Base-by-base conservation (phyloP, 1,140 invertebrate species). In the Musca domestica region DNA sequence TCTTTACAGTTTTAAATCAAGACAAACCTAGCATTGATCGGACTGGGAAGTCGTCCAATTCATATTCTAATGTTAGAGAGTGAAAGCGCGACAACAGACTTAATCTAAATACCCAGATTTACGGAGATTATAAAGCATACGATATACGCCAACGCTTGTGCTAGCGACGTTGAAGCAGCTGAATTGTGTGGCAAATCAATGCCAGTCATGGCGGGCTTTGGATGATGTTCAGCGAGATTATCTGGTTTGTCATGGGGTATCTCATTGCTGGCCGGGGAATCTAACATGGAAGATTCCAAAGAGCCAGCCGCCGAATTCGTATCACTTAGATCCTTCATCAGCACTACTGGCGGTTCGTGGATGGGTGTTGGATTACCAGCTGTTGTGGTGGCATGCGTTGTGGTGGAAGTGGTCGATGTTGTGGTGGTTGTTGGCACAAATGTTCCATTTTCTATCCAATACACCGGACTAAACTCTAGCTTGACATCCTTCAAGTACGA, bases 381-480 rank as follows among this genome's bases (percentile, higher is more conserved):
- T 76, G 84, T 68, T 23, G 67, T 76, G 66, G 86, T 86, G 0
- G 87, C 88, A 23, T 76, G 76, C 0, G 83, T 85, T 0, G 85
- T 87, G 2, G 87, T 86, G 0, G 88, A 89, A 0, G 87, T 88
- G 0, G 89, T 87, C 0, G 88, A 91, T 6, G 90, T 91, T 0
- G 89, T 89, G 0, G 89, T 86, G 0, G 91, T 93, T 1, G 90
- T 92, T 15, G 92, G 91, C 9, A 93, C 90, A 9, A 91, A 76
- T 17, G 86, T 90, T 66, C 88, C 87, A 76, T 94, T 93, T 46
- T 84, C 85, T 22, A 91, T 73, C 77, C 88, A 94, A 76, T 91
- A 94, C 17, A 91, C 85, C 15, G 89, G 87, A 27, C 90, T 88
- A 67, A 89, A 90, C 67, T 89, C 85, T 3, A 87, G 84, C 67